Evolutionary conservation across 2,797 vertebrate species (phyloP).

Genomic region (Paratrypauchen microcephalus): DNA sequence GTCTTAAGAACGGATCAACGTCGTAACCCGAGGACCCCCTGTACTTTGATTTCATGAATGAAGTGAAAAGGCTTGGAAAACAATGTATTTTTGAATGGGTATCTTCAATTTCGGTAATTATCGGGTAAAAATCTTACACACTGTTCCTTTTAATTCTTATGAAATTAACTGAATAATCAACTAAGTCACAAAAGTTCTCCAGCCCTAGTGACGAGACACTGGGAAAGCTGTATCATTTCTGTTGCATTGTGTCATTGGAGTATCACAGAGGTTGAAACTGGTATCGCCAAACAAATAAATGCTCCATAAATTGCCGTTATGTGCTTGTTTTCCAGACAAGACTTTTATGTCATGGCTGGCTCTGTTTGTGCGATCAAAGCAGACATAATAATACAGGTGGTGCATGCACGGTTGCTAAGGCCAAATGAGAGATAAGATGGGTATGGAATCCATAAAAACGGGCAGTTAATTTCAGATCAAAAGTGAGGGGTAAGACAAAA

Average conservation of each 20-base stretch:
- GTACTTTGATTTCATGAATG: no score
- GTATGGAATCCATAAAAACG: constrained; percentile 47
- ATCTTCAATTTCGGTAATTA: no score
- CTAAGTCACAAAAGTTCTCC: no score
- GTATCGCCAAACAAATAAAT: constrained; percentile 39
- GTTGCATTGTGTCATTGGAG: neutral
- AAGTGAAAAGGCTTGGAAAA: no score
- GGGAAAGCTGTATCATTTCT: neutral
- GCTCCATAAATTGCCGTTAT: constrained; percentile 63
- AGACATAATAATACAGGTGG: constrained; percentile 23
- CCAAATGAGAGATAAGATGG: constrained; percentile 48
- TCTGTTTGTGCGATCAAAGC: constrained; percentile 44
- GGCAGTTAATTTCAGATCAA: constrained; percentile 34
- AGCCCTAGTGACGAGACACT: neutral
- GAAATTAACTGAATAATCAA: no score
- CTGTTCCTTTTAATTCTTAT: no score
- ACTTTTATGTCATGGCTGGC: constrained; percentile 31
- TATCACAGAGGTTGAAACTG: constrained; percentile 29
- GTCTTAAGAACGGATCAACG: no score
- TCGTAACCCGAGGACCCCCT: no score
- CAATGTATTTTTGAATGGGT: no score
- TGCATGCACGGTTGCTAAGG: constrained; percentile 24
- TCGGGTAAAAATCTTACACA: no score
- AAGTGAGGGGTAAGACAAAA: no score
- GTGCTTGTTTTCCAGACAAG: constrained; percentile 45